Evolutionary conservation across 2,797 vertebrate genomes (phyloP), one percentile per base, ranked within the genome.

Genomic region (Xiphophorus birchmanni): DNA sequence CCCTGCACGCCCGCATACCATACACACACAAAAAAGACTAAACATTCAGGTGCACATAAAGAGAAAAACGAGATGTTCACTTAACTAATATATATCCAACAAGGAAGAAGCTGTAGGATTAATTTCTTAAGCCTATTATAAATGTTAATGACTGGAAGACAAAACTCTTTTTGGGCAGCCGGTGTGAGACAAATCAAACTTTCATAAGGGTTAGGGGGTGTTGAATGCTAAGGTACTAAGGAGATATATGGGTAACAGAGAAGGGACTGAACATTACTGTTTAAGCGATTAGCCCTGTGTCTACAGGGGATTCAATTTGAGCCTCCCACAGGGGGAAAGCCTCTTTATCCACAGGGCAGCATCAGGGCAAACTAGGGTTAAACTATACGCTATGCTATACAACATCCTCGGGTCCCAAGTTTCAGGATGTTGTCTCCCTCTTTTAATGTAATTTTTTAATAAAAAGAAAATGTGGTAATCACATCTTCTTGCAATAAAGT

Each of bases 341-440:
- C 88, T 93, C 84, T 94, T 90, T 94, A 88, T 91, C 82, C 79
- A 42, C 82, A 87, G 91, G 94, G 90, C 89, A 90, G 67, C 82
- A 89, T 86, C 90, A 88, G 92, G 93, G 91, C 90, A 92, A 82
- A 83, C 83, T 69, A 89, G 87, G 90, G 93, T 94, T 95, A 93
- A 94, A 90, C 91, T 93, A 92, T 89, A 90, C 90, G 89, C 83
- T 76, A 91, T 78, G 88, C 84, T 91, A 90, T 92, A 93, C 77
- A 91, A 92, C 80, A 88, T 87, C 74, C 89, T 91, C 91, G 90
- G 92, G 88, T 86, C 90, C 88, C 90, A 91, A 91, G 83, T 91
- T 93, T 92, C 78, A 35, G 80, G 77, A 90, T 79, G 76, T 79
- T 84, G 89, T 92, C 87, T 82, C 84, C 78, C 52, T 84, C 86